Evolutionary conservation across 2,113 vertebrate species (phyloP).

Genomic region (Gymnarchus niloticus): DNA sequence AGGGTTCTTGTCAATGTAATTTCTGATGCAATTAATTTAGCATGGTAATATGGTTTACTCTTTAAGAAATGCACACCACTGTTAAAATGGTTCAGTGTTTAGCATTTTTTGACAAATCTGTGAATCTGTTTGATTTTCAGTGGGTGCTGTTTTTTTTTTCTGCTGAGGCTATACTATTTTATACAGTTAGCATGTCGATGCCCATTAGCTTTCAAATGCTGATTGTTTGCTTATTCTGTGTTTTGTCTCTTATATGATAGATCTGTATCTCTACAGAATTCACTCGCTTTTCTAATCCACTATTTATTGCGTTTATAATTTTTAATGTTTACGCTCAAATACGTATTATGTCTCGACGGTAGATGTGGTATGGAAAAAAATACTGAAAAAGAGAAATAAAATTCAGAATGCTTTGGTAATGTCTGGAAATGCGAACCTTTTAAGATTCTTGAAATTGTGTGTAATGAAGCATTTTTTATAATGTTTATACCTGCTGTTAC

Average conservation of each 20-base stretch:
- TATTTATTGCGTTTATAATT: conserved; percentile 22
- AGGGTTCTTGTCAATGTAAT: not conserved
- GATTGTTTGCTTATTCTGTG: not conserved
- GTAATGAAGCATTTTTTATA: not conserved
- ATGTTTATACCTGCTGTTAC: not conserved
- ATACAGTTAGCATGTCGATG: not conserved
- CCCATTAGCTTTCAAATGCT: not conserved
- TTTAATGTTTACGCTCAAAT: not conserved
- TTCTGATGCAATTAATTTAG: not conserved
- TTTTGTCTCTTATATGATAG: not conserved
- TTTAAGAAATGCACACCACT: not conserved
- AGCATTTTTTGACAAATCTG: not conserved
- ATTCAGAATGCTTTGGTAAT: not conserved
- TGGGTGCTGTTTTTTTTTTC: not conserved
- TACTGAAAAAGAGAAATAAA: conserved; percentile 9
- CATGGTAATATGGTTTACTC: not conserved
- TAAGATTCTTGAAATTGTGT: not conserved
- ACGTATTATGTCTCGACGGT: not conserved
- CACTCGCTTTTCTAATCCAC: not conserved
- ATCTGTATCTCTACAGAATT: not conserved
- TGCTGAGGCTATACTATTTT: not conserved
- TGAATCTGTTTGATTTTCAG: not conserved
- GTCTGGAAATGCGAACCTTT: not conserved
- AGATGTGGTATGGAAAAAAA: conserved; percentile 8
- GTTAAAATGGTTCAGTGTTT: not conserved